A percentile compares a stretch with the other conserved stretches of the same genome.
These are phyloP conservation scores for Porites rus DNA, from an alignment of 92 coral and sea anemone genomes.

Conservation along the genomic window DNA sequence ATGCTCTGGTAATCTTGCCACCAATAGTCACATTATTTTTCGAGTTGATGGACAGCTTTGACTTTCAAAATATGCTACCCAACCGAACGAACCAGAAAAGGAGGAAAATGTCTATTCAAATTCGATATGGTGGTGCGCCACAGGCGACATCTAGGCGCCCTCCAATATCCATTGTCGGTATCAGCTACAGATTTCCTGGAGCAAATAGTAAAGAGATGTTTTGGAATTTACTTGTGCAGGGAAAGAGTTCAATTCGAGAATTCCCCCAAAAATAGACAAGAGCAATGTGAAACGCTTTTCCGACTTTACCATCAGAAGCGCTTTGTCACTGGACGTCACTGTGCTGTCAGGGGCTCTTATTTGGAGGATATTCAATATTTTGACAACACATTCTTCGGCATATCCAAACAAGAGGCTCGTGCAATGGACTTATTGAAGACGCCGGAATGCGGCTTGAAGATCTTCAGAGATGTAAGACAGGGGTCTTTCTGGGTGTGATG, in stretches of 20 bases:
- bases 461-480: conserved; percentile 79
- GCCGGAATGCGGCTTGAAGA: conserved; percentile 85
- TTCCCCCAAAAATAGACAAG: conserved; percentile 72
- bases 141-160: conserved; percentile 12
- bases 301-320: conserved; percentile 69
- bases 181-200: conserved; percentile 77
- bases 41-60: background rate
- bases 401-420: conserved; percentile 79
- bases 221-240: conserved; percentile 74
- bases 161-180: conserved; percentile 65
- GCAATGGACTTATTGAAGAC: conserved; percentile 88
- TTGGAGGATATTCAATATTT: conserved; percentile 71
- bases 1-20: background rate
- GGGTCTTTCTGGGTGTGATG: conserved; percentile 89
- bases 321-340: conserved; percentile 68
- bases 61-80: too few relatives aligned
- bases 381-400: conserved; percentile 79
- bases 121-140: background rate
- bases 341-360: conserved; percentile 73
- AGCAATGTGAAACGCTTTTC: conserved; percentile 42
- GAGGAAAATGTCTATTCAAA: background rate
- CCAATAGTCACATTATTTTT: conserved; percentile 1
- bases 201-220: conserved; percentile 69
- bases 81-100: background rate
- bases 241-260: conserved; percentile 53